These are phyloP conservation scores for Drosophila cognata DNA, from an alignment of 2,888 invertebrate genomes.

Conservation along the genomic window DNA sequence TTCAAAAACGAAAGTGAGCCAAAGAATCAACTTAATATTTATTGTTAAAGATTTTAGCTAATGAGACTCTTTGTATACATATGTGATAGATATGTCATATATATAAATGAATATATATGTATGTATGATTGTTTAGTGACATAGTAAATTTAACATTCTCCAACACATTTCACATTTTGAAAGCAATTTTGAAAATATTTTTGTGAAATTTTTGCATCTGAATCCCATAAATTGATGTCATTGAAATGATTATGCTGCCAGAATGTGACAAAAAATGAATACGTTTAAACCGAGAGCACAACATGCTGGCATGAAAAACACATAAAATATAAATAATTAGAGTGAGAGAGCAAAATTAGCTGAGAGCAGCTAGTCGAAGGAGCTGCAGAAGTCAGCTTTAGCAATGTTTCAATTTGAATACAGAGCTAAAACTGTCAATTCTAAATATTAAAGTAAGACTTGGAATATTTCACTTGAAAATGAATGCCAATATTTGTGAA, in stretches of 20 bases:
- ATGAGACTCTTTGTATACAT: constrained; percentile 4
- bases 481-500: constrained; percentile 1
- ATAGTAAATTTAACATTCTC: constrained; percentile 18
- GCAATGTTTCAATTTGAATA: not conserved
- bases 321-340: constrained; percentile 2
- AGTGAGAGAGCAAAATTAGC: not conserved
- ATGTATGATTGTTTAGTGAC: not conserved
- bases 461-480: not conserved
- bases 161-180: not conserved
- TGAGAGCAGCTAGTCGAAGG: not conserved
- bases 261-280: constrained; percentile 8
- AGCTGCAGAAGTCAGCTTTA: not conserved
- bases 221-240: constrained; percentile 27
- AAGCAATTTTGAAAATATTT: constrained; percentile 3
- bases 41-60: constrained; percentile 10
- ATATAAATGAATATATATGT: not conserved
- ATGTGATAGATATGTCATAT: constrained; percentile 1
- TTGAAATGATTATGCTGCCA: constrained; percentile 22
- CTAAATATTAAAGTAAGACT: not conserved
- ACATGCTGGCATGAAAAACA: not conserved
- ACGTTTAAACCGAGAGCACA: not conserved
- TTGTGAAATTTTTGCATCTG: constrained; percentile 15
- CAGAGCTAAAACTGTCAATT: not conserved
- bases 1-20: not conserved
- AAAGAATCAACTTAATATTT: constrained; percentile 13